phyloP scores from a whole-genome alignment of 2,797 vertebrate species.

The Enteromius radiatus region DNA sequence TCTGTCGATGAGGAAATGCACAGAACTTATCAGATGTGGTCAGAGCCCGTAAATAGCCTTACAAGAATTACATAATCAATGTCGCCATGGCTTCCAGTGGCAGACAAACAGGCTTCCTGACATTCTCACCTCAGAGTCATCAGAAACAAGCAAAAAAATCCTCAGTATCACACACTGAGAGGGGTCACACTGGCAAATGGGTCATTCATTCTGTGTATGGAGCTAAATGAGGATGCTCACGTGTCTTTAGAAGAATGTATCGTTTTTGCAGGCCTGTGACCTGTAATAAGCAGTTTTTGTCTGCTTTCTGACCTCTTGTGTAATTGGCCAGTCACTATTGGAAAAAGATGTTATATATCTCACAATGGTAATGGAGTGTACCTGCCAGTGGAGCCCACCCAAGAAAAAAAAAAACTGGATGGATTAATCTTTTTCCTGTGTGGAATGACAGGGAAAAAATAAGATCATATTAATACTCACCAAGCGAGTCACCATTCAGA shows the following conservation, averaged over 20 bases:
- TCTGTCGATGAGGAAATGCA: slow-evolving; percentile 18
- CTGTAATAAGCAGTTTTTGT: slow-evolving; percentile 29
- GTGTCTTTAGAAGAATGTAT: slow-evolving; percentile 4
- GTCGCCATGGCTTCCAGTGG: neutral
- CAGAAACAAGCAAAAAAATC: neutral
- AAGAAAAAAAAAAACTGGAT: neutral
- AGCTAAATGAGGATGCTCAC: slow-evolving; percentile 15
- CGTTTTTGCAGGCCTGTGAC: slow-evolving; percentile 23
- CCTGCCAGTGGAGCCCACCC: neutral
- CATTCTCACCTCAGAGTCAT: slow-evolving; percentile 19
- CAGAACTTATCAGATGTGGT: slow-evolving; percentile 31
- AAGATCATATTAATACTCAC: slow-evolving; percentile 55
- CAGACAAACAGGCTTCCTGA: slow-evolving; percentile 25
- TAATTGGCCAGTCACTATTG: slow-evolving; percentile 36
- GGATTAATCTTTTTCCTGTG: neutral
- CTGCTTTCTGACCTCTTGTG: slow-evolving; percentile 13
- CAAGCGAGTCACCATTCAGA: slow-evolving; percentile 59
- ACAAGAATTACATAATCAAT: slow-evolving; percentile 48
- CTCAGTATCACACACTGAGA: slow-evolving; percentile 7
- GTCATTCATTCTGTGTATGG: neutral
- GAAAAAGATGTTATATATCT: slow-evolving; percentile 15
- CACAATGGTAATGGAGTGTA: slow-evolving; percentile 4
- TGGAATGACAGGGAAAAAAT: neutral
- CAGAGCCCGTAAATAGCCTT: slow-evolving; percentile 48
- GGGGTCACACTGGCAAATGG: neutral